Conservation (phyloP, 2,888 invertebrate species). For the Oscheius myriophilus region DNA sequence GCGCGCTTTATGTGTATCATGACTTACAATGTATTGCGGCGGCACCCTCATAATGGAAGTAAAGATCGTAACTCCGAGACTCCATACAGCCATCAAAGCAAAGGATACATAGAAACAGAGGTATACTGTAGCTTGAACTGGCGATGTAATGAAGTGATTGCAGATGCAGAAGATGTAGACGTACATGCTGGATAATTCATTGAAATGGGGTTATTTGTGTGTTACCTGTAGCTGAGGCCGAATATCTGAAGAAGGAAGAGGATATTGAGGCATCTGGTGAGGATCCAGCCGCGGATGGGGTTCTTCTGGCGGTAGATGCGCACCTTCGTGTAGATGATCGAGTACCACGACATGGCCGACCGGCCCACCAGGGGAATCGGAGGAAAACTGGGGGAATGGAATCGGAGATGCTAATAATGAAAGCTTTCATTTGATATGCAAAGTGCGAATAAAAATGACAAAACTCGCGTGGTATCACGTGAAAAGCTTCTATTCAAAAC, state of each 20-base stretch:
- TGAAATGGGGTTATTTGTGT: neutral
- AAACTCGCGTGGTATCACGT: too few relatives aligned
- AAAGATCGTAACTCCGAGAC: constrained; percentile 45
- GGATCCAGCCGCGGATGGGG: constrained; percentile 36
- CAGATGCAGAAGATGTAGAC: constrained; percentile 34
- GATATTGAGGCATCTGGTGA: constrained; percentile 40
- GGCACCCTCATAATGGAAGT: constrained; percentile 52
- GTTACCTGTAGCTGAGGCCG: constrained; percentile 33
- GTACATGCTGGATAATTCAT: constrained; percentile 30
- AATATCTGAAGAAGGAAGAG: constrained; percentile 38
- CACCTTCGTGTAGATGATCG: constrained; percentile 59
- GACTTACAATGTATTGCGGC: constrained; percentile 34
- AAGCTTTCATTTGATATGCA: too few relatives aligned
- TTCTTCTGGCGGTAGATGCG: constrained; percentile 46
- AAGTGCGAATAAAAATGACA: too few relatives aligned
- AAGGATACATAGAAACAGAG: constrained; percentile 42
- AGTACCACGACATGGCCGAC: constrained; percentile 61
- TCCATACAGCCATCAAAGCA: constrained; percentile 51
- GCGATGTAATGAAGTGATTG: constrained; percentile 35
- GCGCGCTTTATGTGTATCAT: too few relatives aligned
- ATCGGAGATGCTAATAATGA: too few relatives aligned
- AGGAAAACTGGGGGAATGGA: too few relatives aligned
- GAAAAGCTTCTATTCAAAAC: too few relatives aligned
- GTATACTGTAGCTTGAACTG: constrained; percentile 43
- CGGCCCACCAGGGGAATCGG: neutral